Evolutionary conservation across 2,888 invertebrate genomes (phyloP).

Genomic region (Acanthosepion lycidas): DNA sequence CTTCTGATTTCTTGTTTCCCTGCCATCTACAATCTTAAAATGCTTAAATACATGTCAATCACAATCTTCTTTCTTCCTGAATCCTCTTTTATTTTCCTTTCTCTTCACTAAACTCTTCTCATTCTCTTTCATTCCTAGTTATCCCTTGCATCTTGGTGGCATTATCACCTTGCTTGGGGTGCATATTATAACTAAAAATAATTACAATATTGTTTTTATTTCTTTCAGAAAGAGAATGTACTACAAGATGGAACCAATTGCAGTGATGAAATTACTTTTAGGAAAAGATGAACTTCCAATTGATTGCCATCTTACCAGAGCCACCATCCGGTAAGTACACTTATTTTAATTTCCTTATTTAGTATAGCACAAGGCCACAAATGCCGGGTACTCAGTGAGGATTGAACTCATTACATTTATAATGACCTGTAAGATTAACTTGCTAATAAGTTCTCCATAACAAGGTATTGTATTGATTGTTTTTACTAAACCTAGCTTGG

Average conservation of each 20-base stretch:
- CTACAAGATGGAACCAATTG: neutral
- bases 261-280: neutral
- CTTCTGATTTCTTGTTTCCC: no score
- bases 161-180: no score
- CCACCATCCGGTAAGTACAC: neutral
- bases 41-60: no score
- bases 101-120: no score
- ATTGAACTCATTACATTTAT: neutral
- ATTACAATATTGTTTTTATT: neutral
- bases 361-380: neutral
- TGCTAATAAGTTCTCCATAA: neutral
- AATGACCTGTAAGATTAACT: neutral
- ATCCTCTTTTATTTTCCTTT: no score
- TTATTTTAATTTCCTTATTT: neutral
- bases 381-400: neutral
- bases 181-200: no score
- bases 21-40: no score
- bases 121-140: no score
- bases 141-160: no score
- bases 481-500: no score
- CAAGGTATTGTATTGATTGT: neutral
- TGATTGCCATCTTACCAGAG: slow-evolving; percentile 14
- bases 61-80: no score
- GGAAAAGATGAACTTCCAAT: neutral
- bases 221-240: neutral